Conservation (phyloP, 2,797 vertebrate genomes). For the Cynopterus sphinx region DNA sequence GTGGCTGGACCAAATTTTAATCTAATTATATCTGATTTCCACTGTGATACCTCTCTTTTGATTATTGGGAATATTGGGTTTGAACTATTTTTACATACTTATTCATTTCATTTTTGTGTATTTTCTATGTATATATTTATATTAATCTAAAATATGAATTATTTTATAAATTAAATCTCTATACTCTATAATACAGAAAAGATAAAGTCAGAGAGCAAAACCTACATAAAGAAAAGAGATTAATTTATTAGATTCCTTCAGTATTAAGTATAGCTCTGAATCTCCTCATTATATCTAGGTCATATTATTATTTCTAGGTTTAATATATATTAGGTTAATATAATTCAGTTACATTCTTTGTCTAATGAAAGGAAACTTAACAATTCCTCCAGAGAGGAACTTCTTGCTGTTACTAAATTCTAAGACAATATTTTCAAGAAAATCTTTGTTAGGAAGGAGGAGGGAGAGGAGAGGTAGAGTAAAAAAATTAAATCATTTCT, state of each 20-base stretch:
- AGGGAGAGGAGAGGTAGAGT: too few species aligned
- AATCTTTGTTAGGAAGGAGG: not conserved
- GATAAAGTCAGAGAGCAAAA: not conserved
- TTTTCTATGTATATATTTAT: not conserved
- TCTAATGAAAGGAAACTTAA: not conserved
- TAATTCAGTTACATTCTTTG: conserved; percentile 5
- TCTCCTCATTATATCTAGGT: not conserved
- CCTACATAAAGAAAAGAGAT: not conserved
- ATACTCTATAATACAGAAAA: not conserved
- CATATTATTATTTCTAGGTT: not conserved
- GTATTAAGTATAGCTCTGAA: not conserved
- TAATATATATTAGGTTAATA: not conserved
- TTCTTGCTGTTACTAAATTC: not conserved
- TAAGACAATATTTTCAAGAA: not conserved
- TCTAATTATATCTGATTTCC: not conserved
- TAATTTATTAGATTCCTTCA: not conserved
- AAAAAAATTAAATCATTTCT: too few species aligned
- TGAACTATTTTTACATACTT: not conserved
- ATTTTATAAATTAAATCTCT: not conserved
- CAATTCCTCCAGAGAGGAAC: not conserved
- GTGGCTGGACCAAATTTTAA: not conserved
- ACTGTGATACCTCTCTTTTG: not conserved
- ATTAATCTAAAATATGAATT: not conserved
- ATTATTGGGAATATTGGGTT: not conserved
- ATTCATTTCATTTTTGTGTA: not conserved